Conservation (phyloP, 2,113 vertebrate species). For the Thalassoma bifasciatum region DNA sequence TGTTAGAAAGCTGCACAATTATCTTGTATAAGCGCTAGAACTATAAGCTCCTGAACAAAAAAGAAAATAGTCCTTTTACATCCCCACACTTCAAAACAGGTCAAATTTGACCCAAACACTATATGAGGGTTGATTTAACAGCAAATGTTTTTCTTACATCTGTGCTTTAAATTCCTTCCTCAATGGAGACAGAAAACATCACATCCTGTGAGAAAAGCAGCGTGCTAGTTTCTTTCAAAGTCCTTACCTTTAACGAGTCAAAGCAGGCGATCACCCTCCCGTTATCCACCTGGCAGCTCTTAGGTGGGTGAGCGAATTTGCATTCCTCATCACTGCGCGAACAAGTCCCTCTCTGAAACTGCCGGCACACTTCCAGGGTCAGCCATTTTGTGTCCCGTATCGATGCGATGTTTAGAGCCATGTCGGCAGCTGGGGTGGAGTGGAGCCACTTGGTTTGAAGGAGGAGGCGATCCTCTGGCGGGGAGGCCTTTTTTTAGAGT, state of each 20-base stretch:
- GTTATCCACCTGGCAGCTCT: conserved; percentile 99
- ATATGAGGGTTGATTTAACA: no score
- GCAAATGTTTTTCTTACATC: no score
- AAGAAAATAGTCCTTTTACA: no score
- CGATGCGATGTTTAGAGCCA: conserved; percentile 97
- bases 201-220: no score
- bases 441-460: conserved; percentile 47
- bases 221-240: no score
- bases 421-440: conserved; percentile 73
- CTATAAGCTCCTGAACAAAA: no score
- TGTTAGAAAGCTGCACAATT: no score
- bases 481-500: not conserved
- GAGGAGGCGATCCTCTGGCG: conserved; percentile 50
- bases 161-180: no score
- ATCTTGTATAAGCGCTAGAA: no score
- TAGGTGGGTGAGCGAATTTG: conserved; percentile 99
- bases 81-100: no score
- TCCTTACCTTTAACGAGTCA: conserved; percentile 99
- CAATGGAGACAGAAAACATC: no score
- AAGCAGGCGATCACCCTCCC: conserved; percentile 99
- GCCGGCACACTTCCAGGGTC: conserved; percentile 98
- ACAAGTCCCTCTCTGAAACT: conserved; percentile 98
- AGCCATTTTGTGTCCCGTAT: conserved; percentile 99
- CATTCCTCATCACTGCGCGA: conserved; percentile 99
- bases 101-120: no score